Conservation (phyloP, 1,140 invertebrate species). For the Caenorhabditis brenneri region DNA sequence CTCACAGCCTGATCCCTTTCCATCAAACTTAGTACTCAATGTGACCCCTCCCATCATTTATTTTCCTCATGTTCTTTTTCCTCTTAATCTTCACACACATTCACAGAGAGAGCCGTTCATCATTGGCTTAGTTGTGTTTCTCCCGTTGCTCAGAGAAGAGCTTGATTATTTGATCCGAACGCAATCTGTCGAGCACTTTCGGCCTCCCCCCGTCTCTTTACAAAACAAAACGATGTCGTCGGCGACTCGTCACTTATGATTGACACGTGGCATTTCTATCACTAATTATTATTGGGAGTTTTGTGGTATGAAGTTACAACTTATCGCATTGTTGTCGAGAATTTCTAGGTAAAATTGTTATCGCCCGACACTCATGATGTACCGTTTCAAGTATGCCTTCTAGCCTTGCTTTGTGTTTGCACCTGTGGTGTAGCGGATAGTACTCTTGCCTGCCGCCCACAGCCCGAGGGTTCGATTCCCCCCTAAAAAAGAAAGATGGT, state of each 20-base stretch:
- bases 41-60: conserved; percentile 28
- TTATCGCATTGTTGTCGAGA: no score
- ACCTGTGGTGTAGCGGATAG: no score
- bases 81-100: conserved; percentile 23
- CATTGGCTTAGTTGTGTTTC: conserved; percentile 28
- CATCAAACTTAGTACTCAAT: neutral
- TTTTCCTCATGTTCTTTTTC: conserved; percentile 29
- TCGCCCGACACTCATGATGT: no score
- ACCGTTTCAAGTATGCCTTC: no score
- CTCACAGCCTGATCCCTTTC: conserved; percentile 20
- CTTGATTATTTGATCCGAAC: conserved; percentile 37
- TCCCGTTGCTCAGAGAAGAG: neutral
- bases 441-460: no score
- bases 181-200: conserved; percentile 41
- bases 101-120: conserved; percentile 22
- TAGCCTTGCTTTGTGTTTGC: no score
- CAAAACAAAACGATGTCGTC: conserved; percentile 12
- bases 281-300: neutral
- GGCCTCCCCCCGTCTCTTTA: neutral
- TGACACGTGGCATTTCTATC: conserved; percentile 22
- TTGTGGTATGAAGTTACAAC: no score
- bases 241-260: conserved; percentile 7
- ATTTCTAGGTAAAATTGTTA: no score
- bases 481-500: no score
- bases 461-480: no score